Evolutionary conservation across 53 echinoderm and acorn worm genomes (phyloP), one percentile per base, ranked within the genome.

Genomic region (Zoroaster sp.): DNA sequence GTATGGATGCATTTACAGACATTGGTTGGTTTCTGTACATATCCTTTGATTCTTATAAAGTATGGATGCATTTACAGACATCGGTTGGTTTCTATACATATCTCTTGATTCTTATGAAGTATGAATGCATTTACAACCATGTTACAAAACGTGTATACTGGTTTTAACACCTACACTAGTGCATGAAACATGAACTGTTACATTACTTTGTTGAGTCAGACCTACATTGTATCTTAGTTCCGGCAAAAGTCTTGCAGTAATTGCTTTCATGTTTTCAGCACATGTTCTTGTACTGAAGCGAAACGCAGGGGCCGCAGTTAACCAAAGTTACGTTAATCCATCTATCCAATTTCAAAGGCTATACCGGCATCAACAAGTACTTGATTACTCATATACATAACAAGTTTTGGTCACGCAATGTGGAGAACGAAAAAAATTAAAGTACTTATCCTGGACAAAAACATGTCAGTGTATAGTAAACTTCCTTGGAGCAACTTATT

Each of bases 341-440:
- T 30, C 14, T 17, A 32, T 59, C 78, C 34, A 41, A 66, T 41
- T 81, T 81, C 81, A 81, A 81, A 81, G 63, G 81, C 67, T 12
- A 66, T 30, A 25, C 81, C 81, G 45, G 10, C 9, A 81, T 41
- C 13, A 73, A 1, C 8, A 36, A 54, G 17, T 1, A 49, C 34
- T 12, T 5, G 20, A 34, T 35, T 30, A 51, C 35, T 32, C 35
- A 40, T 23, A 5, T 35, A 21, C 53, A 54, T 35, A 78, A 78
- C 78, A 78, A 35, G n/a, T 53, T 78, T n/a, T 14, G 35, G 53
- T 78, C 78, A 39, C 78, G 55, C 78, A 78, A 53, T 21, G 17
- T 25, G 78, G 35, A 17, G 52, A 78, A 9, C 6, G 35, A 78
- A 78, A 55, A 38, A 37, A 0, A 12, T 0, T 7, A 31, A 49